Evolutionary conservation across 2,888 invertebrate species (phyloP), one percentile per base, ranked within the genome.

Genomic region (Steromphala cineraria): DNA sequence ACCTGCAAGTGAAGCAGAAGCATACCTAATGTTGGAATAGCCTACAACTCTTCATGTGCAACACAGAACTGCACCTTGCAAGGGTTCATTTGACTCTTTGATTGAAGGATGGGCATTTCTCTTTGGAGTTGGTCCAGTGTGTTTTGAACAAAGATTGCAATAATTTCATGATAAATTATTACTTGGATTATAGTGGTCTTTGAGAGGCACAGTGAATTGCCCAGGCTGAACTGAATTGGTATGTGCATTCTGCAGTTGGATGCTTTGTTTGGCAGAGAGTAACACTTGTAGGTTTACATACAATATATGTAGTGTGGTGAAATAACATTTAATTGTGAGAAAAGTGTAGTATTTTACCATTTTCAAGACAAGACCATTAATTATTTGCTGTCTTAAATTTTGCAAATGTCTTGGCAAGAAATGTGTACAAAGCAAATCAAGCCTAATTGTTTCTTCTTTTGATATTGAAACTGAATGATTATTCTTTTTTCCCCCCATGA

Each of bases 341-440:
- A 71, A 62, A 71, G 71, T 71, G 71, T 71, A 71, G 71, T 36
- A 71, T 71, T 40, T 71, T 71, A 71, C 71, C 71, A 71, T 71
- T 71, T 71, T 71, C 71, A 71, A 71, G 71, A 71, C 31, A 71
- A 36, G 71, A 71, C 71, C 71, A 40, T 71, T 71, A 71, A 71
- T 71, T 71, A 71, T 31, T 71, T 71, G 71, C 71, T 40, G 71
- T 71, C 71, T 71, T 71, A 71, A 71, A 71, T 71, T 62, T 71
- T 71, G 71, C 71, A 71, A 31, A 67, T 71, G 71, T 71, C 31
- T 71, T 71, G 71, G 71, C 40, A n/a, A 71, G 71, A 71, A 71
- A 40, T 71, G 62, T 71, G 71, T 71, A 71, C 71, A 71, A 71
- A 36, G 71, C 31, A 36, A 36, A 71, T 71, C 71, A 71, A 71